Evolutionary conservation across 2,797 vertebrate species (phyloP), one percentile per base, ranked within the genome.

Genomic region (Amniataba percoides): DNA sequence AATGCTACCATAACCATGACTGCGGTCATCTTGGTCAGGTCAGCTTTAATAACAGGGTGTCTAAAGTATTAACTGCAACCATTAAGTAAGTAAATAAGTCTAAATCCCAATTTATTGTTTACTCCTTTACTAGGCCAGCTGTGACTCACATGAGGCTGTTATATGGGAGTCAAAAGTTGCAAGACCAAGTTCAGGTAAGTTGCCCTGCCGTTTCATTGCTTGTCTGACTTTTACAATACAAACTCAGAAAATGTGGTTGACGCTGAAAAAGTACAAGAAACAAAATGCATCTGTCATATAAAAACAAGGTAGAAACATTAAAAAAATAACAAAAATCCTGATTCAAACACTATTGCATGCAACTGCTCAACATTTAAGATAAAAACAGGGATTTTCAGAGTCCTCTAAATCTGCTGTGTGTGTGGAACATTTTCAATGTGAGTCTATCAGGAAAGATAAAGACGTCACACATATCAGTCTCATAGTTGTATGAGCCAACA

Each of bases 281-380:
- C 66, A 31, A 62, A 77, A 78, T 68, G 52, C 68, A 72, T 86
- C 70, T 80, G 84, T 56, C 64, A 56, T 74, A 86, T 81, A 87
- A 87, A 36, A 90, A 87, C 77, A 84, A 85, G 57, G 74, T 73
- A 84, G 60, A 84, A 71, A 87, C 31, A 19, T 60, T 74, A 78
- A 23, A 81, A 63, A 48, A 64, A 68, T 31, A n/a, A 72, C 34
- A 77, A 53, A 67, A 71, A 69, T 56, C 59, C 27, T 60, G 65
- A 72, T 70, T 84, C 53, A 59, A 87, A 74, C 71, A 72, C 14
- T 63, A 48, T 77, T 74, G 79, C 86, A 93, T 93, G 88, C 90
- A 90, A 52, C 71, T 84, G 83, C 70, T 83, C 77, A 82, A 86
- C 70, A 81, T 84, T 87, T 72, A 84, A 79, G n/a, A 77, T 57